These are phyloP conservation scores for Andrena cerasifolii DNA, from an alignment of 1,140 invertebrate genomes.

Conservation along the genomic window DNA sequence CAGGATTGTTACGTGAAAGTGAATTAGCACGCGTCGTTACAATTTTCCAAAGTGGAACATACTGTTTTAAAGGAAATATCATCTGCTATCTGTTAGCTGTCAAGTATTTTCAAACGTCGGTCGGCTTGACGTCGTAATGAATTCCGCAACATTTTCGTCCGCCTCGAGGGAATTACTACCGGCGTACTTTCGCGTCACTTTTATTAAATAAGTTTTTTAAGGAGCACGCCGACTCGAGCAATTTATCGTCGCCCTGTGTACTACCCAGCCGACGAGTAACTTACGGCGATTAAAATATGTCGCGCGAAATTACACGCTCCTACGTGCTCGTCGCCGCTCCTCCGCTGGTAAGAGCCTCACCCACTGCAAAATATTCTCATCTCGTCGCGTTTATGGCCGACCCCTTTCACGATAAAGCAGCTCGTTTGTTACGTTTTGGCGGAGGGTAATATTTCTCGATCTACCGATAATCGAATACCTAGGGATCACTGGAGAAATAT, in stretches of 20 bases:
- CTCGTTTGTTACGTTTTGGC: too few species aligned
- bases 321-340: neutral
- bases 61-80: too few species aligned
- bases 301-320: conserved; percentile 24
- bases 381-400: neutral
- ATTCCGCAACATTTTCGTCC: conserved; percentile 9
- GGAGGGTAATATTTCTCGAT: neutral
- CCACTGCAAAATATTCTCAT: conserved; percentile 9
- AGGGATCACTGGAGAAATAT: neutral
- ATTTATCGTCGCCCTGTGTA: conserved; percentile 27
- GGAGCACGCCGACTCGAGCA: neutral
- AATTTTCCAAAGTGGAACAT: too few species aligned
- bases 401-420: neutral
- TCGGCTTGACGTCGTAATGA: neutral
- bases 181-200: neutral
- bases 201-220: conserved; percentile 47
- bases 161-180: neutral
- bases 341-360: too few species aligned
- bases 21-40: too few species aligned
- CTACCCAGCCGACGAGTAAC: conserved; percentile 19
- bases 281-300: conserved; percentile 37
- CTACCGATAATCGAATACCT: neutral
- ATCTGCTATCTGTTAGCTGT: too few species aligned
- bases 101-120: neutral
- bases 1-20: too few species aligned